phyloP scores from a whole-genome alignment of 2,113 vertebrate species.

The Platysteira castanea region DNA sequence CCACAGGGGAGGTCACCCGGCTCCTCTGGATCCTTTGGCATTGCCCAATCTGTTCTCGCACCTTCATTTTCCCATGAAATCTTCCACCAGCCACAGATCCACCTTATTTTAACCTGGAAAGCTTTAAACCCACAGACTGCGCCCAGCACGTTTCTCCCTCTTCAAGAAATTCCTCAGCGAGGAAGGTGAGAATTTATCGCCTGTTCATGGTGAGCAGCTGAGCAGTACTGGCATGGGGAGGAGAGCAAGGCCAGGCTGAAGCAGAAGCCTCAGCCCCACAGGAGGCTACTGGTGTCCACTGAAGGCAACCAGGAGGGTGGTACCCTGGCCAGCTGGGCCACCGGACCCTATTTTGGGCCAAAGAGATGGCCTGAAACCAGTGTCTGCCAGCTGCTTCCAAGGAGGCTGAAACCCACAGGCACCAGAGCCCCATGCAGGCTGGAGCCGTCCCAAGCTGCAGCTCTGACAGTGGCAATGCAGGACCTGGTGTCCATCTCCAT shows the following conservation, averaged over 20 bases:
- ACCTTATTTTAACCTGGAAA: background rate
- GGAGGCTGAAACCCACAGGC: rapidly evolving
- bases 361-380: background rate
- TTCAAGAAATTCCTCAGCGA: background rate
- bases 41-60: background rate
- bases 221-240: background rate
- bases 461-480: background rate
- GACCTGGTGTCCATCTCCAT: rapidly evolving
- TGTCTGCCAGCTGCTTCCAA: background rate
- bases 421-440: rapidly evolving
- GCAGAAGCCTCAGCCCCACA: background rate
- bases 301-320: background rate
- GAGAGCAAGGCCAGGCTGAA: rapidly evolving
- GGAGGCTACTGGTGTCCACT: background rate
- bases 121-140: background rate
- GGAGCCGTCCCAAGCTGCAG: background rate
- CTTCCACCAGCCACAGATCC: background rate
- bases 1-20: background rate
- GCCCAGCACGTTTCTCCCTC: background rate
- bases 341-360: rapidly evolving
- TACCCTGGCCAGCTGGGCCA: background rate
- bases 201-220: background rate
- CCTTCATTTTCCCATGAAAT: background rate
- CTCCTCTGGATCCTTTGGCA: background rate
- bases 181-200: background rate